Percentiles rank a stretch among this genome's conserved stretches.
These are phyloP conservation scores for Urocyon cinereoargenteus DNA, from an alignment of 2,797 vertebrate genomes.

Conservation along the genomic window DNA sequence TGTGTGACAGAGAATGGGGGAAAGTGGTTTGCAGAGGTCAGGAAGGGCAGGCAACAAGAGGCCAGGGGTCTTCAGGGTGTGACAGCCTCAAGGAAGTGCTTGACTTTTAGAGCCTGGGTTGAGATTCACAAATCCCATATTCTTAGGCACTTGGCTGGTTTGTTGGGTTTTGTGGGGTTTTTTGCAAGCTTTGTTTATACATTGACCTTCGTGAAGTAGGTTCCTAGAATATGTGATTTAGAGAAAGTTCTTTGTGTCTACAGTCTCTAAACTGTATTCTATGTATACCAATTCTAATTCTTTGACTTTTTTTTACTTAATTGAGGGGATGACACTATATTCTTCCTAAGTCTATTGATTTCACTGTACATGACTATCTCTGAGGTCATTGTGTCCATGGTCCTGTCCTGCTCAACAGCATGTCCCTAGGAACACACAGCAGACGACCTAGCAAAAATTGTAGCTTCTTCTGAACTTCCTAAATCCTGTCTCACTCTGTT, in stretches of 20 bases:
- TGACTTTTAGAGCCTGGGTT: not conserved
- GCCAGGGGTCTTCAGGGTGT: fast-evolving
- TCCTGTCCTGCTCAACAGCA: no score
- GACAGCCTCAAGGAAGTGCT: not conserved
- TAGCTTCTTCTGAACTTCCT: no score
- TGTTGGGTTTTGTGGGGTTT: not conserved
- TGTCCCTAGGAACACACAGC: not conserved
- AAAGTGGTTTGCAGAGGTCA: not conserved
- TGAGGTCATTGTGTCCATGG: fast-evolving
- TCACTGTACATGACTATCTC: fast-evolving
- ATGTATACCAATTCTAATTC: fast-evolving
- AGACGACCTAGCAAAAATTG: fast-evolving
- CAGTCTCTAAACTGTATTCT: fast-evolving
- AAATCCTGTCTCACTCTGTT: not conserved
- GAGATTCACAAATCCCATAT: not conserved
- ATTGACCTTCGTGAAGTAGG: no score
- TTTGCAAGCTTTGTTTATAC: not conserved
- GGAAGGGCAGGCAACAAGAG: not conserved
- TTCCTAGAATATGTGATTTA: not conserved
- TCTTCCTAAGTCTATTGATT: no score
- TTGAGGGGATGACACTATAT: fast-evolving
- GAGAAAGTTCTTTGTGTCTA: not conserved
- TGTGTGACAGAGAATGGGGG: not conserved
- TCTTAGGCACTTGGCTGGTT: fast-evolving
- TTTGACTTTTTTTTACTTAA: not conserved